These are phyloP conservation scores for Lutraria lutraria DNA, from an alignment of 2,888 invertebrate genomes.

Conservation along the genomic window DNA sequence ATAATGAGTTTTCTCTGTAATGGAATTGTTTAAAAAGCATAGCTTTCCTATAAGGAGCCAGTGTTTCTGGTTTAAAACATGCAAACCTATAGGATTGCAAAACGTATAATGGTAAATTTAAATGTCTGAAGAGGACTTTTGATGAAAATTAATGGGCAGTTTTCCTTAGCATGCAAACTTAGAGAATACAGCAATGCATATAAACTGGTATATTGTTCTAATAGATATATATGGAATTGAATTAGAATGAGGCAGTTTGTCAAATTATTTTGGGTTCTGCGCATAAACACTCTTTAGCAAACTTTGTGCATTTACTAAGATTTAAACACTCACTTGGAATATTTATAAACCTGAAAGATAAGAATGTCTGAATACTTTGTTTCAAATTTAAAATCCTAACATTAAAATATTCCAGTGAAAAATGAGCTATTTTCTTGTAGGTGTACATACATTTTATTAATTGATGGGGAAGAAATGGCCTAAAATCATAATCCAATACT, in stretches of 20 bases:
- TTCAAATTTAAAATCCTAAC: not conserved
- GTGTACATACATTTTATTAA: too few relatives aligned
- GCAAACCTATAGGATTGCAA: not conserved
- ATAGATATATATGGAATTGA: not conserved
- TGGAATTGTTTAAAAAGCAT: conserved; percentile 20
- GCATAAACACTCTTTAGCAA: too few relatives aligned
- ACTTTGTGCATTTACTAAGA: too few relatives aligned
- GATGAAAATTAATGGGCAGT: conserved; percentile 10
- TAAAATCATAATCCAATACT: too few relatives aligned
- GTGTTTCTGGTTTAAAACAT: conserved; percentile 16
- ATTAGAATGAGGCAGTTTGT: not conserved
- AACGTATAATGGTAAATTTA: conserved; percentile 25
- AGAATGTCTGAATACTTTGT: not conserved
- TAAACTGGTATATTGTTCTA: not conserved
- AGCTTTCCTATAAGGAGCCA: conserved; percentile 18
- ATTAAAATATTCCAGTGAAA: not conserved
- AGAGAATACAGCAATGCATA: not conserved
- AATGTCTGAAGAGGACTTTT: not conserved
- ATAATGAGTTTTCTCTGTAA: conserved; percentile 13
- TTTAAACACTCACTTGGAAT: too few relatives aligned
- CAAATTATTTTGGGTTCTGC: not conserved
- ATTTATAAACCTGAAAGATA: not conserved
- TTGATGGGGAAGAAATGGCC: too few relatives aligned
- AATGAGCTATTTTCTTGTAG: too few relatives aligned
- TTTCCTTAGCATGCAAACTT: not conserved